Percentiles rank a stretch among this genome's conserved stretches.
Evolutionary conservation across 92 coral and sea anemone genomes (phyloP).

Genomic region (Epizoanthus fatuus): DNA sequence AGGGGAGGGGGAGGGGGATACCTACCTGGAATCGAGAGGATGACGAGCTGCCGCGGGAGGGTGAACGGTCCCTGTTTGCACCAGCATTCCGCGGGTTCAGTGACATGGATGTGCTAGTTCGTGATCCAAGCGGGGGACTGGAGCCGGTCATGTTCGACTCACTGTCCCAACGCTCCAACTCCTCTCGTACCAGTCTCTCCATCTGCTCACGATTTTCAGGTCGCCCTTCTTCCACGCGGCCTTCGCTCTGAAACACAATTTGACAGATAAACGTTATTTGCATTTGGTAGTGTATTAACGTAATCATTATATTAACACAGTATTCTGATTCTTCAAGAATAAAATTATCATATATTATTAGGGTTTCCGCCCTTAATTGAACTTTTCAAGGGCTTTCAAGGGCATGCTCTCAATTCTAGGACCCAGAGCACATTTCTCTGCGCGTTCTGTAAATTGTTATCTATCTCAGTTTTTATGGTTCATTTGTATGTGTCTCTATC

Average conservation of each 20-base stretch:
- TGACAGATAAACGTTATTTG: background rate
- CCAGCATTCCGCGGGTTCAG: constrained; percentile 39
- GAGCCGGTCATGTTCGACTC: constrained; percentile 85
- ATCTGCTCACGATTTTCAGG: constrained; percentile 94
- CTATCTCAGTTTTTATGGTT: too few relatives aligned
- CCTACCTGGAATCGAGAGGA: constrained; percentile 40
- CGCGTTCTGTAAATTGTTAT: too few relatives aligned
- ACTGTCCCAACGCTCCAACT: constrained; percentile 98
- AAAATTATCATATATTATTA: too few relatives aligned
- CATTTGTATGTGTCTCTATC: too few relatives aligned
- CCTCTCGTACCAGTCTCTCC: constrained; percentile 99
- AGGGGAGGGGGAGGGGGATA: too few relatives aligned
- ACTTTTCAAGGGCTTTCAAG: too few relatives aligned
- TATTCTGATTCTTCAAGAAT: too few relatives aligned
- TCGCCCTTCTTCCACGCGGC: constrained; percentile 67
- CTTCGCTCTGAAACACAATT: constrained; percentile 54
- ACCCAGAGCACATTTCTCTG: too few relatives aligned
- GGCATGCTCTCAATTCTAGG: too few relatives aligned
- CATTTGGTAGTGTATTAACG: too few relatives aligned
- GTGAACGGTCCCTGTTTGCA: constrained; percentile 72
- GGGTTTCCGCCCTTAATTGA: too few relatives aligned
- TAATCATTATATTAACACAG: too few relatives aligned
- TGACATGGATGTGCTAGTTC: constrained; percentile 92
- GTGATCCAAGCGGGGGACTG: constrained; percentile 87
- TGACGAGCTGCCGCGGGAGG: constrained; percentile 65